A percentile compares a stretch with the other conserved stretches of the same genome.
These are phyloP conservation scores for Marisa cornuarietis DNA, from an alignment of 1,140 invertebrate species.

Conservation along the genomic window DNA sequence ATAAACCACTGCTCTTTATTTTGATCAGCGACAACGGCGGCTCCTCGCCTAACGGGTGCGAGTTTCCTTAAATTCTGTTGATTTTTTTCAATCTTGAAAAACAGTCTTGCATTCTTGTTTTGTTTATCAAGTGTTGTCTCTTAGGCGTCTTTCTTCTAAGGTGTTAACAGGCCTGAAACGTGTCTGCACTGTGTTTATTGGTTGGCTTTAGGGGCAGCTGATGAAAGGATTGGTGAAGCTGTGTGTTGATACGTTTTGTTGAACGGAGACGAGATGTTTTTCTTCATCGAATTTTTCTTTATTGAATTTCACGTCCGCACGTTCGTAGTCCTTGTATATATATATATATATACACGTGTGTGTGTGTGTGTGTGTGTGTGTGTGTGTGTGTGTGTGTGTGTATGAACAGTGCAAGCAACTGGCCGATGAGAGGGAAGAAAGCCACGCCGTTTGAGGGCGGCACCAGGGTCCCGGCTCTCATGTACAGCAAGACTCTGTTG, in stretches of 20 bases:
- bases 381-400: background rate
- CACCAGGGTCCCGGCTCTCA: background rate
- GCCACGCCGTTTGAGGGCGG: conserved; percentile 14
- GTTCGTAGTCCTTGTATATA: background rate
- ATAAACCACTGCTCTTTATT: background rate
- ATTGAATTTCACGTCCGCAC: background rate
- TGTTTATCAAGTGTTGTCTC: too few species aligned
- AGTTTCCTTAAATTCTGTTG: too few species aligned
- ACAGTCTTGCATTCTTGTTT: too few species aligned
- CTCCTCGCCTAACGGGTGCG: background rate
- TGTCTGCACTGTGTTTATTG: background rate
- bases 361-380: background rate
- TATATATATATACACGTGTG: background rate
- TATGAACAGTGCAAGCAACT: conserved; percentile 4
- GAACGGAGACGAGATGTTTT: too few species aligned
- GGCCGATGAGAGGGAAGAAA: conserved; percentile 12
- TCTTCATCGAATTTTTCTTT: background rate
- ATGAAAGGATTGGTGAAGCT: background rate
- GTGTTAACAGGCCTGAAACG: background rate
- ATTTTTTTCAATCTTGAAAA: too few species aligned
- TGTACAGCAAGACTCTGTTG: conserved; percentile 5
- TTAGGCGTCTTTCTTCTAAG: background rate
- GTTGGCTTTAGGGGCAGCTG: too few species aligned
- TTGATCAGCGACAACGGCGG: background rate
- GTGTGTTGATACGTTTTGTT: too few species aligned